Base-by-base conservation (phyloP, 2,888 invertebrate species). In the Actias luna region DNA sequence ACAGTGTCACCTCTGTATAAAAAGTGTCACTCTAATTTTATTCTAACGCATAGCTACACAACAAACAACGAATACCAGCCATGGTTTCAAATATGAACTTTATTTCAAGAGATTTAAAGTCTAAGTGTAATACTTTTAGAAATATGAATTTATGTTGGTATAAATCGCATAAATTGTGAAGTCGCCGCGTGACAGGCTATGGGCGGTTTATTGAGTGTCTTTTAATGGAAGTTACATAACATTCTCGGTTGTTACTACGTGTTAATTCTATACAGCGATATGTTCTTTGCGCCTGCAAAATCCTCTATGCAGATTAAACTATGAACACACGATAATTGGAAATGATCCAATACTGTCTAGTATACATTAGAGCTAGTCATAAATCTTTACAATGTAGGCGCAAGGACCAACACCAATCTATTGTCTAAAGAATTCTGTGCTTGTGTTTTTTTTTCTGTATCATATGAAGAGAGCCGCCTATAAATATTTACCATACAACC, bases 141-240 rank as follows among this genome's bases (percentile, higher is more conserved):
- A 10, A 46, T 22, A 25, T 22, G 22, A 22, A 22, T 22, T 46
- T 22, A 46, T 46, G 12, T 22, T 22, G 22, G 63, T 65, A 69
- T 71, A 73, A 74, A 73, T 72, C 69, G 71, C 59, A 70, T 69
- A 73, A 77, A 77, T 77, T 72, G 76, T 72, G 74, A 75, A 73
- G 73, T 73, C 69, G 63, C 63, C 58, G 60, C 58, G 65, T 67
- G 68, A 70, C 62, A 63, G 64, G 64, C 65, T 67, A 60, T 61
- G 68, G 61, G 64, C 65, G 67, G 67, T 67, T 61, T 65, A 60
- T 58, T 65, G 62, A 31, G 61, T 42, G 29, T 18, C 18, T 61
- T 61, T 61, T 58, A 42, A 61, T 39, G 31, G 29, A 50, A 60
- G 5, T 10, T 16, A 55, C 25, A 18, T 10, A 36, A 55, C 52